A percentile compares a stretch with the other conserved stretches of the same genome.
Evolutionary conservation across 2,797 vertebrate genomes (phyloP).

Genomic region (Poeciliopsis gracilis): DNA sequence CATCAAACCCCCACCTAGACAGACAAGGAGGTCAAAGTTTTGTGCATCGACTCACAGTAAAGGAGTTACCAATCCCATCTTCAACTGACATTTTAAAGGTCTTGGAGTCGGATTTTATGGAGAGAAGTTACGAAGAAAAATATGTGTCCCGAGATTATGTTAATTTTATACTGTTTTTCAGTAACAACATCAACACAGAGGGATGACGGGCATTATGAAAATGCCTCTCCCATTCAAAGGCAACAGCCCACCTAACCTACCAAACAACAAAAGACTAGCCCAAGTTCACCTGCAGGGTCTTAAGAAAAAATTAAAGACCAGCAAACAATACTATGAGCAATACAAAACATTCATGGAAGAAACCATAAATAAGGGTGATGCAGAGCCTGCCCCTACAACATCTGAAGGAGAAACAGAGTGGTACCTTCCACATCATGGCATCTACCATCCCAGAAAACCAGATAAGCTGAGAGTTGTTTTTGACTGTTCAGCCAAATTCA

Average conservation of each 20-base stretch:
- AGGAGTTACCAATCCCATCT: conserved; percentile 17
- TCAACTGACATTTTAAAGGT: conserved; percentile 26
- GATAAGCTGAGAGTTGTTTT: background rate
- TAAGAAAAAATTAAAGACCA: no score
- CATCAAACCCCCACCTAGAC: background rate
- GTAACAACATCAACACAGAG: background rate
- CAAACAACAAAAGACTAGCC: no score
- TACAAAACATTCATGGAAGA: no score
- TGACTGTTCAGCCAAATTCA: background rate
- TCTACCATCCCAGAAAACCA: background rate
- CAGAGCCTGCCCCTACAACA: no score
- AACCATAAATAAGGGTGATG: no score
- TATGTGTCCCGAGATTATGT: background rate
- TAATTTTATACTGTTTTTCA: background rate
- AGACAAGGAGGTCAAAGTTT: background rate
- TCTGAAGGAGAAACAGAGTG: background rate
- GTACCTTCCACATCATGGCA: background rate
- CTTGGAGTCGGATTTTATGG: conserved; percentile 36
- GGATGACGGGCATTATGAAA: background rate
- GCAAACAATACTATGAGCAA: no score
- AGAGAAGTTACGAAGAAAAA: background rate
- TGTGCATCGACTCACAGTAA: conserved; percentile 28
- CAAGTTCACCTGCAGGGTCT: no score
- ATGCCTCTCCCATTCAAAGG: background rate
- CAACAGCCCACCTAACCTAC: no score